Percentiles rank a stretch among this genome's conserved stretches.
Evolutionary conservation across 2,888 invertebrate genomes (phyloP).

Genomic region (Pasiphila rectangulata): DNA sequence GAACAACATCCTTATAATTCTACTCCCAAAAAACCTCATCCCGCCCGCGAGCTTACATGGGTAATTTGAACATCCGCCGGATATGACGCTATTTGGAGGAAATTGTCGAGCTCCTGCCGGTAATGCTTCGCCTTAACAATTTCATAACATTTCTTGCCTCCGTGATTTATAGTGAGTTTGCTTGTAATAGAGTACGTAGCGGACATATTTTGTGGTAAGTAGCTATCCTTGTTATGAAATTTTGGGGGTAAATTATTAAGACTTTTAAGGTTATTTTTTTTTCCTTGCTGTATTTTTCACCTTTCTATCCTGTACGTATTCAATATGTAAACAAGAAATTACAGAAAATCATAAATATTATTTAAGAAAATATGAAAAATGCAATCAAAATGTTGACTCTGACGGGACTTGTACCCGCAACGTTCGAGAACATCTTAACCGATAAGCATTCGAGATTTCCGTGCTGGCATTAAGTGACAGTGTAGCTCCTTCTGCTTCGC

Average conservation of each 20-base stretch:
- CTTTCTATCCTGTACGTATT: not conserved
- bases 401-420: too few species aligned
- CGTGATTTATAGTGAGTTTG: constrained; percentile 22
- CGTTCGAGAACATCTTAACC: too few species aligned
- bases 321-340: too few species aligned
- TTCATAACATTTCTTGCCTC: constrained; percentile 24
- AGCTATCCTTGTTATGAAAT: constrained; percentile 14
- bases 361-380: too few species aligned
- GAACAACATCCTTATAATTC: constrained; percentile 1
- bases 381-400: too few species aligned
- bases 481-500: constrained; percentile 19
- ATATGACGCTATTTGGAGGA: constrained; percentile 21
- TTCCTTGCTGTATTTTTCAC: not conserved
- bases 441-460: too few species aligned
- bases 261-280: not conserved
- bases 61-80: constrained; percentile 20
- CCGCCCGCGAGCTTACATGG: constrained; percentile 12
- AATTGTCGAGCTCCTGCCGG: constrained; percentile 22
- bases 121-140: constrained; percentile 24
- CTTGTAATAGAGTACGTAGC: constrained; percentile 20
- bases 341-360: too few species aligned
- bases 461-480: too few species aligned
- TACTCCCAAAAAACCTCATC: constrained; percentile 6
- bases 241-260: constrained; percentile 10
- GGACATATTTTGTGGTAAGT: constrained; percentile 6